Conservation (phyloP, 2,797 vertebrate genomes). For the Ctenochaetus hawaiiensis region DNA sequence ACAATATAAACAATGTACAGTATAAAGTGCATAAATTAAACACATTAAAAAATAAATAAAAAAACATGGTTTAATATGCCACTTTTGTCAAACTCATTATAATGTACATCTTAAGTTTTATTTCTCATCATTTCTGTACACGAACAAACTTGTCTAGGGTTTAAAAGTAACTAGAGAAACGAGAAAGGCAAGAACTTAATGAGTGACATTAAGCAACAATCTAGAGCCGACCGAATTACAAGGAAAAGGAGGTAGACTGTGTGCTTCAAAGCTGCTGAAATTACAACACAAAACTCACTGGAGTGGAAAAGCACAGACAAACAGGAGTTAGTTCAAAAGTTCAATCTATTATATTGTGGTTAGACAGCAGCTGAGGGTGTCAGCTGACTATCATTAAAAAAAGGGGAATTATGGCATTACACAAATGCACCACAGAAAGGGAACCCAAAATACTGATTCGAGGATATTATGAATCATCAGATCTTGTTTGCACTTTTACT, state of each 20-base stretch:
- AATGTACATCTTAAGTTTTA: not conserved
- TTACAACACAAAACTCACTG: constrained; percentile 30
- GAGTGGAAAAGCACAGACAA: constrained; percentile 33
- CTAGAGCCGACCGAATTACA: constrained; percentile 16
- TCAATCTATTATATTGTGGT: constrained; percentile 11
- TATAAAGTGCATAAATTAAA: constrained; percentile 56
- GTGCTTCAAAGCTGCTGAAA: constrained; percentile 30
- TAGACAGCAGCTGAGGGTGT: constrained; percentile 15
- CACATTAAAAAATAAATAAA: constrained; percentile 42
- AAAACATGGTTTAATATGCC: constrained; percentile 7
- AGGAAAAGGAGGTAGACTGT: constrained; percentile 1
- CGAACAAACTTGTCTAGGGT: constrained; percentile 23
- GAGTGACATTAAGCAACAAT: constrained; percentile 24
- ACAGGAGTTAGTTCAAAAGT: constrained; percentile 48
- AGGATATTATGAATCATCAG: not conserved
- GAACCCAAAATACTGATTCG: not conserved
- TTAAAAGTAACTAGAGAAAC: constrained; percentile 19
- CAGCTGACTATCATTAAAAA: constrained; percentile 1
- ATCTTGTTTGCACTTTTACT: not conserved
- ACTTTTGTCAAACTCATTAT: not conserved
- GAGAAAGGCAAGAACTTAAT: constrained; percentile 29
- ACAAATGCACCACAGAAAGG: not conserved
- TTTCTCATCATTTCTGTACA: constrained; percentile 19
- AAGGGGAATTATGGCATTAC: not conserved
- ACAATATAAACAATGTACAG: constrained; percentile 39